These are phyloP conservation scores for Parazoanthus darwini DNA, from an alignment of 92 coral and sea anemone species.

Conservation along the genomic window DNA sequence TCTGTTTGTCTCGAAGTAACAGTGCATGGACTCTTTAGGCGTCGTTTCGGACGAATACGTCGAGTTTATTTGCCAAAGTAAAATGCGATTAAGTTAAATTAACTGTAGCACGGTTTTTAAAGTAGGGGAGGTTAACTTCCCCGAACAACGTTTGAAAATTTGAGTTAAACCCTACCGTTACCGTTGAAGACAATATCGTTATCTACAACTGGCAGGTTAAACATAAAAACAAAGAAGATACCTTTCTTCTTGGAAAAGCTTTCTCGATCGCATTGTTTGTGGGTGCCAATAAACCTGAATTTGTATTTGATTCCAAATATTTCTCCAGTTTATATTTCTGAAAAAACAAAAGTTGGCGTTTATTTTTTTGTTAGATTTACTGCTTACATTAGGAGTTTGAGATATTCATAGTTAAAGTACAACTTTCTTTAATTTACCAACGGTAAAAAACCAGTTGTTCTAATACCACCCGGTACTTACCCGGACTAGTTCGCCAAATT, in stretches of 20 bases:
- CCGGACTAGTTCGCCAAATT: slow-evolving; percentile 40
- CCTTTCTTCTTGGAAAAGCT: slow-evolving; percentile 57
- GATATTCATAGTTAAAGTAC: too few species aligned
- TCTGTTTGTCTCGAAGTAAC: too few species aligned
- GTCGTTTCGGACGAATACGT: too few species aligned
- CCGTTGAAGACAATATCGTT: background rate
- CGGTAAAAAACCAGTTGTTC: background rate
- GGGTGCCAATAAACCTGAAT: slow-evolving; percentile 63
- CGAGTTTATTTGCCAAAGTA: too few species aligned
- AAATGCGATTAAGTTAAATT: too few species aligned
- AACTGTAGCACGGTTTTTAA: too few species aligned
- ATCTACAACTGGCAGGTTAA: background rate
- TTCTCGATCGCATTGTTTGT: slow-evolving; percentile 61
- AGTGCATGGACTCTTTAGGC: too few species aligned
- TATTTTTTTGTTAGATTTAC: too few species aligned
- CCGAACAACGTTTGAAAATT: too few species aligned
- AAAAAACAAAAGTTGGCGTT: background rate
- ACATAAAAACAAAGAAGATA: background rate
- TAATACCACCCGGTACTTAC: slow-evolving; percentile 24
- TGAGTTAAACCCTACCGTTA: background rate
- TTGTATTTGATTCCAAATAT: slow-evolving; percentile 53
- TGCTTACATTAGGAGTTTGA: background rate
- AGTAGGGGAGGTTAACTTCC: too few species aligned
- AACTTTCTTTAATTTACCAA: background rate
- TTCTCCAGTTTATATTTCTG: slow-evolving; percentile 67